Evolutionary conservation across 1,140 invertebrate species (phyloP), one percentile per base, ranked within the genome.

Genomic region (Drosophila ohnishii): DNA sequence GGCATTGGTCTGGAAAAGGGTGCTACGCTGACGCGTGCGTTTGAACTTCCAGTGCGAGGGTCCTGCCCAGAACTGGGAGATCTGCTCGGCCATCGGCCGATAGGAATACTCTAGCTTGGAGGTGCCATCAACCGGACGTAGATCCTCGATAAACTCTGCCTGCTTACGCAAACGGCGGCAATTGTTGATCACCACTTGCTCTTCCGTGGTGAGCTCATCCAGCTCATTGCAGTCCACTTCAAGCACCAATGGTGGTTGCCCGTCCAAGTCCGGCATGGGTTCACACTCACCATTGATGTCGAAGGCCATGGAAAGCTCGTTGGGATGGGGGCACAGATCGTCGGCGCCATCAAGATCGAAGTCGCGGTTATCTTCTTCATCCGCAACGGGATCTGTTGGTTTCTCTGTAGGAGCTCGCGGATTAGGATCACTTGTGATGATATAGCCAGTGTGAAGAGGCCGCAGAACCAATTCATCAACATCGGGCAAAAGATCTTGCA

Each of bases 21-120:
- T 83, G 9, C 9, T 76, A 9, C 75, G 78, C 4, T 64, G 59
- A 0, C 90, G 79, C 0, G 64, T 34, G 3, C 88, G 70, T 47
- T 88, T 90, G 22, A 92, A 92, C 71, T 92, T 92, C 91, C 91
- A 92, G 60, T 92, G 85, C 2, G 91, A 91, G 13, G 91, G 91
- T 3, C 91, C 91, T 2, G 91, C 91, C 91, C 91, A 92, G 44
- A 92, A 92, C 50, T 91, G 89, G 30, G 84, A 90, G 10, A 92
- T 92, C 61, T 92, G 80, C 56, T 92, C 91, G 34, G 51, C 51
- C 55, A 92, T 77, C 4, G 91, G 91, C 3, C 91, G 71, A 53
- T 92, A 92, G 5, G 91, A 92, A 56, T 92, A 92, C 63, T 92
- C 91, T 13, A 92, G 60, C 28, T 81, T 89, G 9, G 86, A 78